Evolutionary conservation across 37 sponge, comb jelly and placozoan species (phyloP).

Genomic region (Amphimedon queenslandica): DNA sequence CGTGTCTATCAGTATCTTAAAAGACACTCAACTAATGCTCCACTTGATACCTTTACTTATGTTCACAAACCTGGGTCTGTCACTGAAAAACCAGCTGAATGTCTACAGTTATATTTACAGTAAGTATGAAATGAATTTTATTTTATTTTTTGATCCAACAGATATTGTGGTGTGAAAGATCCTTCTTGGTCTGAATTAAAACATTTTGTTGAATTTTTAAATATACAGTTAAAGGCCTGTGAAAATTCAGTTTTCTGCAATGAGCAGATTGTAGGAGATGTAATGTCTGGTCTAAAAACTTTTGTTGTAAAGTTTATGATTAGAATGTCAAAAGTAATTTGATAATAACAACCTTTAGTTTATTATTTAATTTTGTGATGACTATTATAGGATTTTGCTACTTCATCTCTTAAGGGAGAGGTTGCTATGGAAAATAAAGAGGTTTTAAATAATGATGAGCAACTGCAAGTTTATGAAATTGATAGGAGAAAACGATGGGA

Average conservation of each 20-base stretch:
- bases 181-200: slow-evolving; percentile 77
- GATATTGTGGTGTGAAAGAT: slow-evolving; percentile 37
- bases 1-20: slow-evolving; percentile 65
- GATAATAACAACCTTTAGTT: neutral
- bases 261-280: slow-evolving; percentile 25
- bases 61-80: neutral
- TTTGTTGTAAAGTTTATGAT: slow-evolving; percentile 92
- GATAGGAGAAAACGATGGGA: slow-evolving; percentile 26
- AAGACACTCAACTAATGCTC: neutral
- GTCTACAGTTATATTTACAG: slow-evolving; percentile 23
- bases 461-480: slow-evolving; percentile 31
- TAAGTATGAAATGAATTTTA: slow-evolving; percentile 6
- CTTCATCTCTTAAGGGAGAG: slow-evolving; percentile 37
- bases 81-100: slow-evolving; percentile 18
- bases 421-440: neutral
- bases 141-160: neutral
- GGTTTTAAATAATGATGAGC: neutral
- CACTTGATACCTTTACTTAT: slow-evolving; percentile 36
- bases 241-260: slow-evolving; percentile 57
- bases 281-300: slow-evolving; percentile 46
- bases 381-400: slow-evolving; percentile 45
- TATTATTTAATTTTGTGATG: too few species aligned
- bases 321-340: slow-evolving; percentile 62
- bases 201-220: slow-evolving; percentile 78
- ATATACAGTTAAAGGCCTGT: slow-evolving; percentile 59